Conservation (phyloP, 2,797 vertebrate species). For the Micrastur ruficollis region DNA sequence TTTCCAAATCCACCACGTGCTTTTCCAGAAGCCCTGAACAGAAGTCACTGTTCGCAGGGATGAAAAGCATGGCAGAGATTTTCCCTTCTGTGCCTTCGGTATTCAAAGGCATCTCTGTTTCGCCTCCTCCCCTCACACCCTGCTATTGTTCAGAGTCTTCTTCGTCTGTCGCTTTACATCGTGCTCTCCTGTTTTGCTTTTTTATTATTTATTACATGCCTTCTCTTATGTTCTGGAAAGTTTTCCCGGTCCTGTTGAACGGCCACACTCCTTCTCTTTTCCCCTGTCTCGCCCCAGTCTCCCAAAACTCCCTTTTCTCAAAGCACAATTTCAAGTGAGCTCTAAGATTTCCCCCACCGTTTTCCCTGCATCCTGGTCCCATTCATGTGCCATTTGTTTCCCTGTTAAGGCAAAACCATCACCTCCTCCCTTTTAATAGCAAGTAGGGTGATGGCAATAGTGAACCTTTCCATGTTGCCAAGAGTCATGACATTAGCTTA, state of each 20-base stretch:
- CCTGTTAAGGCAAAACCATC: not conserved
- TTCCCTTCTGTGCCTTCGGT: not conserved
- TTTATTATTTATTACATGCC: not conserved
- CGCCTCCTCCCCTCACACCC: not conserved
- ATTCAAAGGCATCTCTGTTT: not conserved
- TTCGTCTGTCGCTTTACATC: not conserved
- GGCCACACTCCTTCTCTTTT: not conserved
- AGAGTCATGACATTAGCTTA: not conserved
- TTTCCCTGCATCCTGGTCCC: not conserved
- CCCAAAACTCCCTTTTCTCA: not conserved
- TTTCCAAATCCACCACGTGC: not conserved
- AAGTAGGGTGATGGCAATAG: not conserved
- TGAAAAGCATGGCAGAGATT: not conserved
- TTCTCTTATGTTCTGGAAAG: not conserved
- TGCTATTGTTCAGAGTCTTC: not conserved
- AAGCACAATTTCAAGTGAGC: not conserved
- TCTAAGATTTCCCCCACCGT: not conserved
- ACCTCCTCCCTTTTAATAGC: not conserved
- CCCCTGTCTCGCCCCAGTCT: not conserved
- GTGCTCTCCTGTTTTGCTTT: not conserved
- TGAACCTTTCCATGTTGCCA: not conserved
- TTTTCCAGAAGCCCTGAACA: not conserved
- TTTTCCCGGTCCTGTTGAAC: not conserved
- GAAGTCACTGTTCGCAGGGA: not conserved
- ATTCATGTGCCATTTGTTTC: accelerated